Evolutionary conservation across 2,888 invertebrate species (phyloP), one percentile per base, ranked within the genome.

Genomic region (Sipha maydis): DNA sequence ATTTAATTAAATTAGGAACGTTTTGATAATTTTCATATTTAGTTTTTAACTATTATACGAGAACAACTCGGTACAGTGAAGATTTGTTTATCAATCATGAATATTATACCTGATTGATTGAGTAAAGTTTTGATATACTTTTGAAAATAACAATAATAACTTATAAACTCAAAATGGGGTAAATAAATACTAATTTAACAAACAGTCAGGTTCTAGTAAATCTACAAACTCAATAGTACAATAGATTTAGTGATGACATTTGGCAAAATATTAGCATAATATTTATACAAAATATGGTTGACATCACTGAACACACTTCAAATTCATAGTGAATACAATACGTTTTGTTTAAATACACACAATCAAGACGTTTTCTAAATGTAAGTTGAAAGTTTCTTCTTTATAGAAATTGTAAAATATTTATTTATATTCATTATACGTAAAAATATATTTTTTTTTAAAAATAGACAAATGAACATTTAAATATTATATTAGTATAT

Each of bases 221-320:
- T 34, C 34, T 56, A 54, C 83, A 25, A 48, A 48, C 48, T 48
- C 48, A 14, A 48, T 48, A 14, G 14, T 48, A 83, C 83, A 83
- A 83, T 75, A n/a, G 83, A 75, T 21, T 83, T 34, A 21, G 75
- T 75, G 75, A 83, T 56, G 83, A 75, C 34, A 75, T 83, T 83
- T 38, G n/a, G 56, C 75, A n/a, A n/a, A 56, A 11, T 61, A 83
- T 83, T 83, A 83, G 21, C 83, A 83, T 83, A 83, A 83, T 56
- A 38, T 75, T 75, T 75, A 75, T 56, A 56, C 38, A 28, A 69
- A 56, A 73, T 34, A 83, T 75, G 38, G 38, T 69, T 83, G 83
- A 75, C 83, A 83, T 56, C 83, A 75, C n/a, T 56, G 38, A 83
- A 75, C n/a, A 83, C 25, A 71, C 48, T 34, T 34, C 34, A 34